Conservation (phyloP, 2,797 vertebrate genomes). For the Gallinago nigripennis region DNA sequence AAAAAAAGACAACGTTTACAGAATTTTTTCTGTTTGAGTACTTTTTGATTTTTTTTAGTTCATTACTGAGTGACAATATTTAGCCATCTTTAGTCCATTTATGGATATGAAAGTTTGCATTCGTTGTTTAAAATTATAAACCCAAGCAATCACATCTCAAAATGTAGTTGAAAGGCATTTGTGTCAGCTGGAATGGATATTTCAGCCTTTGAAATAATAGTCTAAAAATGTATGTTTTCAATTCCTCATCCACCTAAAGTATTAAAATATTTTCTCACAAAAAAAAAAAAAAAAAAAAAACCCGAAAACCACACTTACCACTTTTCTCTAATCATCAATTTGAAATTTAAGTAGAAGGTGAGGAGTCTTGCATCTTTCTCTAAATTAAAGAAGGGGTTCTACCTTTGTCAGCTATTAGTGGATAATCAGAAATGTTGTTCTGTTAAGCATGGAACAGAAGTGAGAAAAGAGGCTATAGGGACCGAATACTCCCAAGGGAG, state of each 20-base stretch:
- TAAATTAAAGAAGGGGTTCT: background rate
- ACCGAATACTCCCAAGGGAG: background rate
- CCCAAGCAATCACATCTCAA: background rate
- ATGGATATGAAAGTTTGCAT: accelerated
- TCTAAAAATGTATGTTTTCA: background rate
- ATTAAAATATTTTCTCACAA: background rate
- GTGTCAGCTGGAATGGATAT: accelerated
- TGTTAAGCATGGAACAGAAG: background rate
- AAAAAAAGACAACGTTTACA: background rate
- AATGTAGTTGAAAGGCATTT: background rate
- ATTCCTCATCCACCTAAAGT: background rate
- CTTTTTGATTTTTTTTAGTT: background rate
- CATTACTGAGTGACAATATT: background rate
- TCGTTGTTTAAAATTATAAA: background rate
- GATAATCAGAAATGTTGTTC: background rate
- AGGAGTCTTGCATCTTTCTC: background rate
- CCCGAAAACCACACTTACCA: background rate
- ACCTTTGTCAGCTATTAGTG: background rate
- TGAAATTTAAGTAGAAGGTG: background rate
- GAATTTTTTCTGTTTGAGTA: background rate
- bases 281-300: background rate
- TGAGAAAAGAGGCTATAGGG: background rate
- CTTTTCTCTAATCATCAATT: background rate
- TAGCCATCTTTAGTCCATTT: background rate
- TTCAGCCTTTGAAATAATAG: background rate